These are phyloP conservation scores for Diarsia brunnea DNA, from an alignment of 2,888 invertebrate genomes.

Conservation along the genomic window DNA sequence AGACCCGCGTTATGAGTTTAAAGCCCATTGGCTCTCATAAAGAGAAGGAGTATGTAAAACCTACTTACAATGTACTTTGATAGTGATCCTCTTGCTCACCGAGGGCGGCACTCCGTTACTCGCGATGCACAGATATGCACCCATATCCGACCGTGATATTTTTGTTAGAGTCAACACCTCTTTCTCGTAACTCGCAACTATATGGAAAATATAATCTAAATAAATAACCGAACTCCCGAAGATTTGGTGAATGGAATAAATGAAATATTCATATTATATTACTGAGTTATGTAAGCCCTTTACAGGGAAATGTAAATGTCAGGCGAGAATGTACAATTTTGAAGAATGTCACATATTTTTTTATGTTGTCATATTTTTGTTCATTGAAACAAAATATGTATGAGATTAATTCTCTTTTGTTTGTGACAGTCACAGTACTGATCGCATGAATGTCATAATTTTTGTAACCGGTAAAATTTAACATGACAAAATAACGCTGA, in stretches of 20 bases:
- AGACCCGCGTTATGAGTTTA: too few relatives aligned
- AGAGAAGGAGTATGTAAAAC: neutral
- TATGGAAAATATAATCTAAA: slow-evolving; percentile 44
- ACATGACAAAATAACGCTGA: neutral
- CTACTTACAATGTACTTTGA: slow-evolving; percentile 97
- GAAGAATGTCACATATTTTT: slow-evolving; percentile 21
- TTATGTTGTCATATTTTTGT: neutral
- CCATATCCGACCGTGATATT: slow-evolving; percentile 97
- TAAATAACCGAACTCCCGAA: slow-evolving; percentile 46
- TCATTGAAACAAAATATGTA: slow-evolving; percentile 10
- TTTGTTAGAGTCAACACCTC: slow-evolving; percentile 94
- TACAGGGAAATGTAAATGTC: slow-evolving; percentile 39
- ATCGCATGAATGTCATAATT: too few relatives aligned
- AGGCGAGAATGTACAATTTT: slow-evolving; percentile 27
- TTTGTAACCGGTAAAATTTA: neutral
- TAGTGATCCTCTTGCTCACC: slow-evolving; percentile 96
- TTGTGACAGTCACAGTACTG: neutral
- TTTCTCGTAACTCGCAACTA: slow-evolving; percentile 93
- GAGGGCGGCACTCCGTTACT: slow-evolving; percentile 97
- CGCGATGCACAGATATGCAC: slow-evolving; percentile 97
- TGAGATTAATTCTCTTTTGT: neutral
- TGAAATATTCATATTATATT: slow-evolving; percentile 53
- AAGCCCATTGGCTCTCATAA: too few relatives aligned
- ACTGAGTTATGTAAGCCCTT: slow-evolving; percentile 30
- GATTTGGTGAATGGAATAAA: slow-evolving; percentile 27